Evolutionary conservation across 2,888 invertebrate genomes (phyloP).

Genomic region (Helicoverpa assulta): DNA sequence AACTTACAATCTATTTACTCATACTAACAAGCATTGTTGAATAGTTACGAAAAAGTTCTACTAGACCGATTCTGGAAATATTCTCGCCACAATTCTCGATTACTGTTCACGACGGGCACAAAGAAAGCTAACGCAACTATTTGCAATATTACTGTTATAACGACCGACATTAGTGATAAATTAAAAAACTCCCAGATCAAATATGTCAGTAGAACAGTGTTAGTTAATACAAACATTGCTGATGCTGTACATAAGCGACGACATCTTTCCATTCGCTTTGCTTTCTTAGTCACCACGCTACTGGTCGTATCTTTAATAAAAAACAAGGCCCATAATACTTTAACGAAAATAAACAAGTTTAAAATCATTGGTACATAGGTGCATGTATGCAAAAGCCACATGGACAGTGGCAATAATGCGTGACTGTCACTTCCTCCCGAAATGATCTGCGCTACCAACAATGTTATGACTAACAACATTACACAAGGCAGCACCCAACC

Average conservation of each 20-base stretch:
- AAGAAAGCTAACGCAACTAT: not conserved
- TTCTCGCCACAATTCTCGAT: slow-evolving; percentile 18
- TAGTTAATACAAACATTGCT: slow-evolving; percentile 30
- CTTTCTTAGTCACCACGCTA: too few species aligned
- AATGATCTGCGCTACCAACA: not conserved
- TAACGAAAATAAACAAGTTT: too few species aligned
- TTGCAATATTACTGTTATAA: not conserved
- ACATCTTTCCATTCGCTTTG: not conserved
- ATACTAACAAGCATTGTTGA: too few species aligned
- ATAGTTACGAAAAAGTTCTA: too few species aligned
- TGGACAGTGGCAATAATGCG: not conserved
- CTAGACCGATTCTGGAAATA: slow-evolving; percentile 11
- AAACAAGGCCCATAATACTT: too few species aligned
- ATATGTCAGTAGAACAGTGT: slow-evolving; percentile 12
- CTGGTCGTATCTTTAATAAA: too few species aligned
- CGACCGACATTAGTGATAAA: not conserved
- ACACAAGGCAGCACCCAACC: slow-evolving; percentile 27
- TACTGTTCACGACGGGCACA: slow-evolving; percentile 17
- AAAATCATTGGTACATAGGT: slow-evolving; percentile 1
- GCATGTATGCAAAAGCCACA: not conserved
- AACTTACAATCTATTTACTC: too few species aligned
- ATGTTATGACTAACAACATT: not conserved
- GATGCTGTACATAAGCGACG: slow-evolving; percentile 34
- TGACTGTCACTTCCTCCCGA: not conserved
- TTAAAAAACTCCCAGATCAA: not conserved